Conservation (phyloP, 2,113 vertebrate genomes). For the Pteruthius melanotis region DNA sequence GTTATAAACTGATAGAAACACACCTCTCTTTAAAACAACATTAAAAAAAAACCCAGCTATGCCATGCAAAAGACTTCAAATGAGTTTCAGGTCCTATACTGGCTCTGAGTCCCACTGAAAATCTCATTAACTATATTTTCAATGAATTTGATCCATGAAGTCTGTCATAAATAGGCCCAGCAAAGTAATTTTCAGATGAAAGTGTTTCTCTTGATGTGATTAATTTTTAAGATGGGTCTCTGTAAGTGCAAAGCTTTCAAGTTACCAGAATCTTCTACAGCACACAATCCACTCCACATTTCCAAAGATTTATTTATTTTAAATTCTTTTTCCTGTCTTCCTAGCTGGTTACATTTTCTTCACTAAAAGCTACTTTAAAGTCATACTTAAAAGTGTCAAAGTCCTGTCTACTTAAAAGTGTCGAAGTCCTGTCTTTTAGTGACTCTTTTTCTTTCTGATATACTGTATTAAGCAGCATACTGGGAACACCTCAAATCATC, state of each 20-base stretch:
- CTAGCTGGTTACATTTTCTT: neutral
- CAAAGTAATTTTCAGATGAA: conserved; percentile 22
- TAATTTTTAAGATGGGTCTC: conserved; percentile 1
- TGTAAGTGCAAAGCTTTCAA: conserved; percentile 11
- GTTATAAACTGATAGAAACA: neutral
- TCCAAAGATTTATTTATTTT: neutral
- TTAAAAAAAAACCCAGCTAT: neutral
- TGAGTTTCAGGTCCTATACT: neutral
- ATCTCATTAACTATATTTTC: neutral
- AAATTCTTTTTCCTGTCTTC: neutral
- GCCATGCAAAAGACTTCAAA: neutral
- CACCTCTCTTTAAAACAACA: neutral
- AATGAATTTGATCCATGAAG: neutral
- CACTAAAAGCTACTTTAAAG: neutral
- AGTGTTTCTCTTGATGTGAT: neutral
- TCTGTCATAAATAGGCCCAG: neutral
- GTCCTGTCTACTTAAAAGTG: neutral
- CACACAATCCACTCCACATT: neutral
- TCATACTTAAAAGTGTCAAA: neutral
- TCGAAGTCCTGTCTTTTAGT: neutral
- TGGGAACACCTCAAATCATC: neutral
- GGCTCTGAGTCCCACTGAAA: neutral
- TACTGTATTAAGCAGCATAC: neutral
- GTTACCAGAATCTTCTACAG: neutral
- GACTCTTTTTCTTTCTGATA: neutral